Percentiles rank a stretch among this genome's conserved stretches.
Conservation (phyloP, 2,797 vertebrate genomes). For the Gymnocypris eckloni region DNA sequence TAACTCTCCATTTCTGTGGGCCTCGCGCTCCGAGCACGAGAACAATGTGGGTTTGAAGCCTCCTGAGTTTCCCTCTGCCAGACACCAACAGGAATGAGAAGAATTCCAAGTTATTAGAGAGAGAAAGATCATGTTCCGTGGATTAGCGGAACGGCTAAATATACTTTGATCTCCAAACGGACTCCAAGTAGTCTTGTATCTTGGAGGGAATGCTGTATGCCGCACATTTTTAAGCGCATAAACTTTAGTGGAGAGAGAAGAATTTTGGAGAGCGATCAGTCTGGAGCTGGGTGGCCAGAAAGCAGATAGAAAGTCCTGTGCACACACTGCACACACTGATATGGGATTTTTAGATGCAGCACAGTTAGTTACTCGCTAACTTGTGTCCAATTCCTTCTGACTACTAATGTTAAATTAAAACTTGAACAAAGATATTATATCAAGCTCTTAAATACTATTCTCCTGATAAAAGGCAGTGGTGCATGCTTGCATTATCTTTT, state of each 20-base stretch:
- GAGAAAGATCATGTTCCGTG: conserved; percentile 80
- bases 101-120: conserved; percentile 79
- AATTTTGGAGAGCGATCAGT: conserved; percentile 53
- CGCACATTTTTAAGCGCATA: conserved; percentile 41
- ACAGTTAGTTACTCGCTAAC: conserved; percentile 69
- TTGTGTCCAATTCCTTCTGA: conserved; percentile 63
- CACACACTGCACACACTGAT: conserved; percentile 60
- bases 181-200: conserved; percentile 73
- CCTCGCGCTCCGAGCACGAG: conserved; percentile 60
- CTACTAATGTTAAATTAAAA: conserved; percentile 55
- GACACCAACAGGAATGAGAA: conserved; percentile 74
- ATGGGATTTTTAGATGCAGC: conserved; percentile 68
- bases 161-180: conserved; percentile 77
- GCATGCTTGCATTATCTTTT: conserved; percentile 46
- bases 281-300: conserved; percentile 51
- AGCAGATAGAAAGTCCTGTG: conserved; percentile 58
- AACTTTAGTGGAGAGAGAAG: conserved; percentile 39
- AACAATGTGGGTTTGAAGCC: conserved; percentile 64
- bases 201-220: conserved; percentile 63
- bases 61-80: conserved; percentile 66
- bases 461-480: conserved; percentile 51
- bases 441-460: conserved; percentile 63
- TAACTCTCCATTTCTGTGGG: conserved; percentile 66
- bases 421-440: conserved; percentile 59
- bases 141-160: conserved; percentile 75